phyloP scores from a whole-genome alignment of 2,888 invertebrate genomes.

The Sinopyrophorus schimmeli region DNA sequence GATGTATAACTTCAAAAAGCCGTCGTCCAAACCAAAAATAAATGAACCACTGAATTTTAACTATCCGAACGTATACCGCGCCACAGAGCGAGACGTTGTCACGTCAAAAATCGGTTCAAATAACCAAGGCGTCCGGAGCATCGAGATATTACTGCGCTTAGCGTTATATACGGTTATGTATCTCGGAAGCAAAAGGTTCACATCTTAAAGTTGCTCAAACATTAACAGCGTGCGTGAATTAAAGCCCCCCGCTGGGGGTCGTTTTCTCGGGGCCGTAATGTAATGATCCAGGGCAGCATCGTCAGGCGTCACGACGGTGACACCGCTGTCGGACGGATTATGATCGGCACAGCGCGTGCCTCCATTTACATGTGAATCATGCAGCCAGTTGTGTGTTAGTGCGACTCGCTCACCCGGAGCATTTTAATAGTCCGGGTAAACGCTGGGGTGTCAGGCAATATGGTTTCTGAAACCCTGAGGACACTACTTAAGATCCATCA shows the following conservation, averaged over 20 bases:
- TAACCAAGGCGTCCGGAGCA: too few species aligned
- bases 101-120: too few species aligned
- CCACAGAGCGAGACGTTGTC: too few species aligned
- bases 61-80: too few species aligned
- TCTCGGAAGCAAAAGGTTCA: too few species aligned
- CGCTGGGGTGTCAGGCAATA: slow-evolving; percentile 34
- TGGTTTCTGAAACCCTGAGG: slow-evolving; percentile 16
- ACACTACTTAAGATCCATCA: slow-evolving; percentile 5
- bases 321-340: slow-evolving; percentile 38
- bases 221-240: slow-evolving; percentile 17
- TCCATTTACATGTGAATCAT: slow-evolving; percentile 52
- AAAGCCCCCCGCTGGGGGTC: slow-evolving; percentile 12
- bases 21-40: too few species aligned
- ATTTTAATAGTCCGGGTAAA: slow-evolving; percentile 45
- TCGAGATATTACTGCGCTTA: too few species aligned
- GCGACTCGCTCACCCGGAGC: slow-evolving; percentile 46
- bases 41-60: too few species aligned
- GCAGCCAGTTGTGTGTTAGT: slow-evolving; percentile 49
- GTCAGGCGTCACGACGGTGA: slow-evolving; percentile 30
- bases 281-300: slow-evolving; percentile 28
- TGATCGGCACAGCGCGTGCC: slow-evolving; percentile 47
- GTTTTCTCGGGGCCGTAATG: slow-evolving; percentile 24
- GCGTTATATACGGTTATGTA: too few species aligned
- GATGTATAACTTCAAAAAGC: too few species aligned
- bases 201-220: slow-evolving; percentile 6